Base-by-base conservation (phyloP, 2,113 vertebrate genomes). In the Phycodurus eques region DNA sequence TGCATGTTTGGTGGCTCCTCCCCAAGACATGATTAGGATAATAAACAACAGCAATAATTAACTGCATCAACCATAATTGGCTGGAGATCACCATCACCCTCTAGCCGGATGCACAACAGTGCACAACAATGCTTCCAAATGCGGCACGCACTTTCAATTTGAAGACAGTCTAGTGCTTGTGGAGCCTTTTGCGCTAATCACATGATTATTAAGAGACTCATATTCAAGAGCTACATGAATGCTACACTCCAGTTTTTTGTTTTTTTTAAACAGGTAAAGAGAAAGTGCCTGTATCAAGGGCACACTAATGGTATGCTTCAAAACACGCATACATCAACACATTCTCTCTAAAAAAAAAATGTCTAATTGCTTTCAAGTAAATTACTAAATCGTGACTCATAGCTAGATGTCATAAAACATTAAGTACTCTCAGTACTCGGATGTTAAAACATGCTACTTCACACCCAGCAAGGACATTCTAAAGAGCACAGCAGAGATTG, bases 31-130 rank as follows among this genome's bases (percentile, higher is more conserved):
- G 81, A 85, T 85, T 62, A 69, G 79, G 71, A 74, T 87, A 83
- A 84, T 87, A 68, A 84, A 81, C 67, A 46, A 47, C 70, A 0
- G 64, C 49, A 76, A 84, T 77, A 85, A 86, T 88, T 89, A 90
- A 75, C 76, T 76, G 67, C 3, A 74, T 67, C 80, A 67, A 75
- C 66, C 66, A 54, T 85, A 90, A 88, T 86, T 88, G 87, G 75
- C 79, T 81, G 67, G 59, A 76, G 84, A 85, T 90, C 75, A 56
- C 73, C 42, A 82, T 79, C 83, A 1, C 51, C 51, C 69, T 43
- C 81, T 82, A 80, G 85, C 75, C 79, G 71, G 83, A 72, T 65
- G 80, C 75, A 82, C 75, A 75, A 61, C 59, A 19, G 35, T 35
- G 59, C 59, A 56, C 49, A 53, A 53, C 19, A 35, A 68, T 60